phyloP scores from a whole-genome alignment of 2,797 vertebrate genomes.

The Sphenopsis melanotis region DNA sequence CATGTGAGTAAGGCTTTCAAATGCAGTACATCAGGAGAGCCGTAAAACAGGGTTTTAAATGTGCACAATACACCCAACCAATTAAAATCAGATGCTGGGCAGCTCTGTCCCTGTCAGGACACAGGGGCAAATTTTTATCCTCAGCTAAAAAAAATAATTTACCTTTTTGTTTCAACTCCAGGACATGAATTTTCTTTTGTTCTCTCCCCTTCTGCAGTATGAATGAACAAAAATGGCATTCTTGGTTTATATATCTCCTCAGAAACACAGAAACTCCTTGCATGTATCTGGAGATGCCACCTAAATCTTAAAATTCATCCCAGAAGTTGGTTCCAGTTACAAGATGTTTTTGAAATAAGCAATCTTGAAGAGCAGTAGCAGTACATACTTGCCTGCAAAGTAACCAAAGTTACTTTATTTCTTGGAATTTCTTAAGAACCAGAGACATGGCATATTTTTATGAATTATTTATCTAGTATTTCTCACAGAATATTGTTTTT shows the following conservation, averaged over 20 bases:
- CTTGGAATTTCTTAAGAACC: background rate
- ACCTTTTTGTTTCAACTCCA: background rate
- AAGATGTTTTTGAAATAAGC: constrained; percentile 5
- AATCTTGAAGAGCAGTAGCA: background rate
- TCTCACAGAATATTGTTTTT: background rate
- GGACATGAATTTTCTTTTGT: background rate
- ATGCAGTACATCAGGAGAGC: background rate
- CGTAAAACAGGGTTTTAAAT: background rate
- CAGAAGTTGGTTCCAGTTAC: background rate
- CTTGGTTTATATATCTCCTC: background rate
- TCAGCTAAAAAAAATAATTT: background rate
- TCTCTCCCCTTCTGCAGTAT: background rate
- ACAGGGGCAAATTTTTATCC: background rate
- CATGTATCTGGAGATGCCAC: background rate
- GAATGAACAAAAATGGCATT: background rate
- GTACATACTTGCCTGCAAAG: background rate
- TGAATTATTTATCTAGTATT: background rate
- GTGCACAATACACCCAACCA: background rate
- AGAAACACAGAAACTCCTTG: background rate
- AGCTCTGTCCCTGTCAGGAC: background rate
- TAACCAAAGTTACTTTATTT: background rate
- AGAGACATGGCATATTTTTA: background rate
- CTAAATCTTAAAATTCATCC: background rate
- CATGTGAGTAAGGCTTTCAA: background rate
- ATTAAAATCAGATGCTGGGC: constrained; percentile 9